phyloP scores from a whole-genome alignment of 2,888 invertebrate genomes.

The Epiperipatus broadwayi region DNA sequence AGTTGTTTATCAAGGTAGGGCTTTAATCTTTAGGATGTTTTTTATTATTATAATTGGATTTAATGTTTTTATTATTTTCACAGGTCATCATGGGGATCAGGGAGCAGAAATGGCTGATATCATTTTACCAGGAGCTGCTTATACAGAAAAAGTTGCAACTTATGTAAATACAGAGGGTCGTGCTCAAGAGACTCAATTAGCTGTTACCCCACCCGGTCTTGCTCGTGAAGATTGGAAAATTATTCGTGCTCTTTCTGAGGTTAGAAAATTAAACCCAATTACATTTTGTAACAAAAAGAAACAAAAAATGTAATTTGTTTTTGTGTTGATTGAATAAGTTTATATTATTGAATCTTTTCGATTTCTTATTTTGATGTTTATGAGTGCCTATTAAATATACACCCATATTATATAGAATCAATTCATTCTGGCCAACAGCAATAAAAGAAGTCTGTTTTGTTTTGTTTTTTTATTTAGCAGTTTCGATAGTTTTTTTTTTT shows the following conservation, averaged over 20 bases:
- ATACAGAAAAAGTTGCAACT: constrained; percentile 67
- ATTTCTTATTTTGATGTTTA: neutral
- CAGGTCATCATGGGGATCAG: constrained; percentile 85
- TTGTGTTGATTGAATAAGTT: neutral
- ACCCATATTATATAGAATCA: no score
- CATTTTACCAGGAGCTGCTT: constrained; percentile 84
- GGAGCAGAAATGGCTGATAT: constrained; percentile 84
- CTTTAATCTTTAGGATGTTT: no score
- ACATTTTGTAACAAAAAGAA: neutral
- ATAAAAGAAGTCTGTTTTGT: no score
- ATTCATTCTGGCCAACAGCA: no score
- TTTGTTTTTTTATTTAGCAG: no score
- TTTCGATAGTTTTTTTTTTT: no score
- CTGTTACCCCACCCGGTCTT: constrained; percentile 73
- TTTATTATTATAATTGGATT: neutral
- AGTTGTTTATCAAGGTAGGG: constrained; percentile 57
- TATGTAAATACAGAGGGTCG: constrained; percentile 96
- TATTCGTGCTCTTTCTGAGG: constrained; percentile 83
- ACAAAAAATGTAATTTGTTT: neutral
- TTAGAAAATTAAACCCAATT: constrained; percentile 27
- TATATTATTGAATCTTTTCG: neutral
- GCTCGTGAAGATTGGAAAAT: constrained; percentile 98
- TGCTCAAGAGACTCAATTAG: constrained; percentile 67
- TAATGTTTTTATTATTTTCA: constrained; percentile 13
- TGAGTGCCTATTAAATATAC: no score